Evolutionary conservation across 2,113 vertebrate genomes (phyloP).

Genomic region (Colius striatus): DNA sequence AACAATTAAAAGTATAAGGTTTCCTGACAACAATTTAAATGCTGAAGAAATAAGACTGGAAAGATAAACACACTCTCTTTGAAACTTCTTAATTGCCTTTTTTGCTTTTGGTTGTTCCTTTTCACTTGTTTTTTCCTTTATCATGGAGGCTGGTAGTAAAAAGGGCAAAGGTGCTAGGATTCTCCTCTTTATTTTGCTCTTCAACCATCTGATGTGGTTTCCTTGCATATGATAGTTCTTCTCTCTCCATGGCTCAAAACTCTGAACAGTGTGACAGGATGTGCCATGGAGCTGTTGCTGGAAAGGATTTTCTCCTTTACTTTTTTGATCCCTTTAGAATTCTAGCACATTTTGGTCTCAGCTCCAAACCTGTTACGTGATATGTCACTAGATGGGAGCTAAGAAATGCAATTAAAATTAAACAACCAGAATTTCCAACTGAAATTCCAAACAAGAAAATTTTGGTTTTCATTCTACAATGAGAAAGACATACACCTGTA

Average conservation of each 20-base stretch:
- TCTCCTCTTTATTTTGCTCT: neutral
- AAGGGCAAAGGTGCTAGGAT: neutral
- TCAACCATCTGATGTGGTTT: accelerated
- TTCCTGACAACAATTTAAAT: neutral
- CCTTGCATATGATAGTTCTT: neutral
- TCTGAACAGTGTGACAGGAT: accelerated
- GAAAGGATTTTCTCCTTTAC: neutral
- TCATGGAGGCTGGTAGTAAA: accelerated
- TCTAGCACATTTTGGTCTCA: neutral
- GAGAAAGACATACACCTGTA: neutral
- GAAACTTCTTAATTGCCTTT: neutral
- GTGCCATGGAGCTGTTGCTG: neutral
- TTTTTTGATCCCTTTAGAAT: neutral
- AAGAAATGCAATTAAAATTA: neutral
- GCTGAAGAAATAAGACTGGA: neutral
- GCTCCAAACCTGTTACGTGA: neutral
- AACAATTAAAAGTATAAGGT: neutral
- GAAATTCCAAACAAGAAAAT: no score
- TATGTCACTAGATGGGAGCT: neutral
- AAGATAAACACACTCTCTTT: neutral
- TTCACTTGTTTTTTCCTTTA: neutral
- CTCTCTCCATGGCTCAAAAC: neutral
- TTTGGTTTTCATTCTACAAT: neutral
- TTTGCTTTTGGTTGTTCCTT: neutral
- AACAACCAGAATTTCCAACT: neutral